These are phyloP conservation scores for Agrilus cyanescens DNA, from an alignment of 2,888 invertebrate genomes.

Conservation along the genomic window DNA sequence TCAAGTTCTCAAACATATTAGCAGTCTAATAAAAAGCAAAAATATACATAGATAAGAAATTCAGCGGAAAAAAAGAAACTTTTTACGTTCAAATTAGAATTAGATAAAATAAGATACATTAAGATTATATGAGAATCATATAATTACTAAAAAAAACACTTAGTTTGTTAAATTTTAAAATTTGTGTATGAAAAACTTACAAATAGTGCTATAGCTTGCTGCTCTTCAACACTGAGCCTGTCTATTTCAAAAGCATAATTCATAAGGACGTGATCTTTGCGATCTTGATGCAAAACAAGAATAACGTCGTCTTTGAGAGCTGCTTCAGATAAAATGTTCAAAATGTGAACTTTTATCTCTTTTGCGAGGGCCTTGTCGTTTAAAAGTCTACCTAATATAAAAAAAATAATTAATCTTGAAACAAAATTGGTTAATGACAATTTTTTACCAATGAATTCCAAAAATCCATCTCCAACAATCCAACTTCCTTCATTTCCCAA, in stretches of 20 bases:
- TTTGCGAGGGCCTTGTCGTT: constrained; percentile 46
- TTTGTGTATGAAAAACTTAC: constrained; percentile 40
- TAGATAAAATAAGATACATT: background rate
- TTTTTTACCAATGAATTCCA: constrained; percentile 61
- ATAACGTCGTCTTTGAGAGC: constrained; percentile 84
- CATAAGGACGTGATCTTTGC: constrained; percentile 79
- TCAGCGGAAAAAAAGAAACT: constrained; percentile 4
- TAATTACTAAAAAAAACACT: constrained; percentile 2
- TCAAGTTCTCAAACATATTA: constrained; percentile 80
- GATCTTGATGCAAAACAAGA: constrained; percentile 79
- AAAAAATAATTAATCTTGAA: constrained; percentile 9
- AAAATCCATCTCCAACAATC: constrained; percentile 82
- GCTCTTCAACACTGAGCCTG: constrained; percentile 58
- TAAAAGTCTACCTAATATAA: constrained; percentile 44
- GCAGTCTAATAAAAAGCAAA: constrained; percentile 50
- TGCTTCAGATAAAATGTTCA: constrained; percentile 62
- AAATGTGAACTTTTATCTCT: constrained; percentile 50
- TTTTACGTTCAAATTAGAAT: constrained; percentile 3
- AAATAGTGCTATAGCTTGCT: constrained; percentile 67
- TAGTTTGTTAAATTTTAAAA: constrained; percentile 1
- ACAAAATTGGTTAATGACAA: background rate
- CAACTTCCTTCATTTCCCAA: constrained; percentile 84
- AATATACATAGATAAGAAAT: too few species aligned
- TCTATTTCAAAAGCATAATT: constrained; percentile 76
- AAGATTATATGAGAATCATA: background rate